A percentile compares a stretch with the other conserved stretches of the same genome.
phyloP scores from a whole-genome alignment of 2,888 invertebrate species.

The Phorcus lineatus region DNA sequence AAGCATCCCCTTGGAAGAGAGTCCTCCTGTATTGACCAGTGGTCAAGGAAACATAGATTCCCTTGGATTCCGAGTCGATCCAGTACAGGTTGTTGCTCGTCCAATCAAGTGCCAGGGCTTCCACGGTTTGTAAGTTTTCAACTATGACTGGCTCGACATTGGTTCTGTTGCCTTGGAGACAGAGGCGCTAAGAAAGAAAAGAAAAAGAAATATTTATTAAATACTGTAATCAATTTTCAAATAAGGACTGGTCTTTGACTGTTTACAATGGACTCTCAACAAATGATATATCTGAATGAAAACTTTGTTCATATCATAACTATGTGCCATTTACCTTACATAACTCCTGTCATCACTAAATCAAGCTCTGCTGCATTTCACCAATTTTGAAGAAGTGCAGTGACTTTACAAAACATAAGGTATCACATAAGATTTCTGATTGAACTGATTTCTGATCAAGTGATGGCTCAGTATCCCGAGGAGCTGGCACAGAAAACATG shows the following conservation, averaged over 20 bases:
- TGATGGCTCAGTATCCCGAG: no score
- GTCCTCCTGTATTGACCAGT: slow-evolving; percentile 86
- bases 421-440: no score
- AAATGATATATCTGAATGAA: no score
- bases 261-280: no score
- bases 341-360: no score
- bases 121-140: slow-evolving; percentile 86
- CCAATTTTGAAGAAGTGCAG: no score
- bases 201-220: not conserved
- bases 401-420: no score
- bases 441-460: no score
- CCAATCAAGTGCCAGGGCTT: slow-evolving; percentile 94
- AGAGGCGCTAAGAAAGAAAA: slow-evolving; percentile 63
- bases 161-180: slow-evolving; percentile 80
- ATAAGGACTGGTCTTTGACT: not conserved
- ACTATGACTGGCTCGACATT: slow-evolving; percentile 83
- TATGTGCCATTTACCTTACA: no score
- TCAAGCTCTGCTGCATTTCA: no score
- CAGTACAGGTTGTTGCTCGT: slow-evolving; percentile 90
- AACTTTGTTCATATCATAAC: no score
- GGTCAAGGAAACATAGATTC: slow-evolving; percentile 89
- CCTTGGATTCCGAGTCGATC: slow-evolving; percentile 87
- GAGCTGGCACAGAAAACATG: no score
- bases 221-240: not conserved
- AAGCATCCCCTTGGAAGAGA: slow-evolving; percentile 79